Base-by-base conservation (phyloP, 2,888 invertebrate genomes). In the Drosophila quinaria region DNA sequence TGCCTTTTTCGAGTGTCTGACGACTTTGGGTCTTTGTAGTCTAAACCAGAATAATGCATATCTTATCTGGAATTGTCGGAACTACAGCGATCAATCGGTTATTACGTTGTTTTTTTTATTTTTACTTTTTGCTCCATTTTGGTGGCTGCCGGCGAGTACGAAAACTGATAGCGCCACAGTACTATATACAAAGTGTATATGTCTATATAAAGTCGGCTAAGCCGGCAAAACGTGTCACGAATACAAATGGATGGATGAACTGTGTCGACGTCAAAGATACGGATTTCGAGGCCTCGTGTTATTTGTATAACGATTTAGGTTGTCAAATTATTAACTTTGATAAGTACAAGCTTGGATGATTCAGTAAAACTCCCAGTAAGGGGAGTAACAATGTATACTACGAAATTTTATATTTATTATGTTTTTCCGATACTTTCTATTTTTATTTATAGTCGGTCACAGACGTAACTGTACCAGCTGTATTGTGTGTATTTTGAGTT, bases 201-300 rank as follows among this genome's bases (percentile, higher is more conserved):
- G 11, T n/a, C n/a, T 37, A 11, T 54, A 35, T 54, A 60, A 39
- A 44, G 19, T 47, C 35, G 44, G 46, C 58, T 58, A 74, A 78
- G 52, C 65, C 68, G 68, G 63, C 65, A 49, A 69, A 77, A 80
- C 78, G 81, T 79, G 79, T 70, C 81, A 66, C 55, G 55, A 62
- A 44, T 60, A 54, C 33, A 47, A 52, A 74, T 56, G 63, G 44
- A 39, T 25, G 39, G 39, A 33, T 47, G 25, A 52, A 37, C 19
- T 13, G n/a, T 3, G 51, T 25, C 55, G 67, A 78, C 78, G 76
- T 71, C 54, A 74, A 56, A 42, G 58, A 60, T 67, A 49, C 64
- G 49, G 55, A 63, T 63, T 42, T 55, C 66, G 68, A 29, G 68
- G 69, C 78, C 69, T 70, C 46, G 58, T 52, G 37, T 68, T 67